Evolutionary conservation across 2,113 vertebrate genomes (phyloP).

Genomic region (Corythoichthys haematopterus): DNA sequence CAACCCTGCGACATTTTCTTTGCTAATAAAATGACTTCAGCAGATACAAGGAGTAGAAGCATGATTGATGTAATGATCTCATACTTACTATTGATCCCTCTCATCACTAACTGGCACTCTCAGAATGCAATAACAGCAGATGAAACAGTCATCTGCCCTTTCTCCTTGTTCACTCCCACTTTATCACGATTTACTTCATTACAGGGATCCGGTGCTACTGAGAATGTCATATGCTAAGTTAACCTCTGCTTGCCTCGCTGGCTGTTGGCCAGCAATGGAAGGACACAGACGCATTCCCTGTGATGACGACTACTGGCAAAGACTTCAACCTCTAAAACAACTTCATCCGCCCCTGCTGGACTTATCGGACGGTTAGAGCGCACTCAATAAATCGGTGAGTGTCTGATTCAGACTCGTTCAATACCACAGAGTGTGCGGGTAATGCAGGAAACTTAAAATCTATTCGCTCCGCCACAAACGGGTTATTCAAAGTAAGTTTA

Average conservation of each 20-base stretch:
- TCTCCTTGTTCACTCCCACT: constrained; percentile 28
- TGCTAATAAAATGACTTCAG: constrained; percentile 7
- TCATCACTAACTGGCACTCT: constrained; percentile 12
- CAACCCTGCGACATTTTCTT: constrained; percentile 13
- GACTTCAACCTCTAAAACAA: constrained; percentile 58
- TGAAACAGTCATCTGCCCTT: constrained; percentile 24
- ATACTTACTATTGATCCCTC: constrained; percentile 20
- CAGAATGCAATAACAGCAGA: constrained; percentile 10
- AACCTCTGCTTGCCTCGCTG: constrained; percentile 61
- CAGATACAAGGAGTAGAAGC: neutral
- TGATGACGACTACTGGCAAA: constrained; percentile 63
- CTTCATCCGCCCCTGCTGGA: constrained; percentile 37
- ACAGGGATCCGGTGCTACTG: constrained; percentile 32
- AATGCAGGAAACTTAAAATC: constrained; percentile 43
- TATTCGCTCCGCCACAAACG: constrained; percentile 31
- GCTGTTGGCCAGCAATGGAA: constrained; percentile 51
- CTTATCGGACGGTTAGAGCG: constrained; percentile 45
- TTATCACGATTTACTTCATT: constrained; percentile 52
- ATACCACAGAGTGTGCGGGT: constrained; percentile 57
- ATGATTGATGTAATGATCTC: constrained; percentile 32
- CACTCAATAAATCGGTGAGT: constrained; percentile 61
- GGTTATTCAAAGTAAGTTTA: constrained; percentile 40
- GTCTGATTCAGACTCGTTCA: constrained; percentile 49
- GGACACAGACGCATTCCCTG: constrained; percentile 56
- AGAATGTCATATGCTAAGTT: constrained; percentile 70